Evolutionary conservation across 53 echinoderm and acorn worm genomes (phyloP).

Genomic region (Luidia sarsii): DNA sequence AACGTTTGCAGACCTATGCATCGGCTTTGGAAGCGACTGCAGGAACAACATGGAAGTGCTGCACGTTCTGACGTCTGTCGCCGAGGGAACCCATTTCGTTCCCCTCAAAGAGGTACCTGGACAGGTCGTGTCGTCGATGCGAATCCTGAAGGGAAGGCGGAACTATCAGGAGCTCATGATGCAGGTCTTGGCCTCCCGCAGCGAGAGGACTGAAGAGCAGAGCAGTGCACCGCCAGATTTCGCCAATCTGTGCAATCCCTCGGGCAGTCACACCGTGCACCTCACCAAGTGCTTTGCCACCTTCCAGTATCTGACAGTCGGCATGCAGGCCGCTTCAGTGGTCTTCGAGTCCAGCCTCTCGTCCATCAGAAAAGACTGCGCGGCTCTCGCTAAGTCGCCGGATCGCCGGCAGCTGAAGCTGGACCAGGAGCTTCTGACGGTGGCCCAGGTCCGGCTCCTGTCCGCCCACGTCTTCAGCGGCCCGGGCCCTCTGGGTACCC

Average conservation of each 20-base stretch:
- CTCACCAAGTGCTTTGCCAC: constrained; percentile 75
- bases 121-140: constrained; percentile 58
- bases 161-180: constrained; percentile 53
- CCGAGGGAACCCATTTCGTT: constrained; percentile 65
- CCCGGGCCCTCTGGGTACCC: constrained; percentile 64
- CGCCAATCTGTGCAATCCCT: constrained; percentile 18
- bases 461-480: constrained; percentile 64
- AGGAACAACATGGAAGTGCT: constrained; percentile 49
- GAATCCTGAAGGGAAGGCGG: constrained; percentile 85
- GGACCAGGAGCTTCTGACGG: constrained; percentile 70
- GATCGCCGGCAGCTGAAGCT: constrained; percentile 41
- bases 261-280: constrained; percentile 72
- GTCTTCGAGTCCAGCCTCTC: constrained; percentile 78
- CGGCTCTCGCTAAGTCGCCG: constrained; percentile 9
- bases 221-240: neutral
- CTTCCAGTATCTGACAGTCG: constrained; percentile 93
- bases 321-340: constrained; percentile 78
- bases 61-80: constrained; percentile 69
- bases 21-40: neutral
- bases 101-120: constrained; percentile 49
- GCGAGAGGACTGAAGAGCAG: neutral
- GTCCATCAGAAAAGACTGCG: constrained; percentile 27
- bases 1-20: constrained; percentile 46
- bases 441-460: constrained; percentile 65
- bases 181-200: constrained; percentile 17